Evolutionary conservation across 2,888 invertebrate species (phyloP).

Genomic region (Barypeithes pellucidus): DNA sequence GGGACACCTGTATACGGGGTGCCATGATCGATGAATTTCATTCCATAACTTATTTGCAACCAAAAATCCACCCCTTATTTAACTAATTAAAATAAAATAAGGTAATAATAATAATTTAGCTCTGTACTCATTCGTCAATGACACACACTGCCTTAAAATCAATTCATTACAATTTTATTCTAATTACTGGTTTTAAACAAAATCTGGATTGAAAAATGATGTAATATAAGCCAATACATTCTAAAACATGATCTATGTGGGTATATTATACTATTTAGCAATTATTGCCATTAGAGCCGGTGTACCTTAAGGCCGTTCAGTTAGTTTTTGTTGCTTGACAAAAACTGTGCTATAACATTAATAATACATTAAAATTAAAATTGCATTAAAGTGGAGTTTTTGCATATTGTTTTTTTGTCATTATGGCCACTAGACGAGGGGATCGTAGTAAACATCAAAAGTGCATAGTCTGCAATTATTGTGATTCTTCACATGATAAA

Average conservation of each 20-base stretch:
- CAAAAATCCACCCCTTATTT: too few species aligned
- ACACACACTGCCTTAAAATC: neutral
- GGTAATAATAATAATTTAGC: too few species aligned
- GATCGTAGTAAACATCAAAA: too few species aligned
- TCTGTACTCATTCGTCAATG: neutral
- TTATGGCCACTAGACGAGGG: too few species aligned
- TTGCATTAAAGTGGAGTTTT: neutral
- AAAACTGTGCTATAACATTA: conserved; percentile 10
- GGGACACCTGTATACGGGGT: too few species aligned
- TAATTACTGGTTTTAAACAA: neutral
- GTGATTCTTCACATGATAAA: too few species aligned
- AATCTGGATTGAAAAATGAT: conserved; percentile 18
- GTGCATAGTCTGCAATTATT: too few species aligned
- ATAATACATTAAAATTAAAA: neutral
- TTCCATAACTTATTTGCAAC: too few species aligned
- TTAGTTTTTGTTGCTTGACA: conserved; percentile 10
- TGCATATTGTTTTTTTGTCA: too few species aligned
- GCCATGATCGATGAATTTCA: too few species aligned
- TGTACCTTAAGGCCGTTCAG: conserved; percentile 25
- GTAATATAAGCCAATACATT: conserved; percentile 11
- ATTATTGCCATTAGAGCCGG: conserved; percentile 25
- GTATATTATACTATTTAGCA: conserved; percentile 9
- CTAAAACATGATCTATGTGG: conserved; percentile 22
- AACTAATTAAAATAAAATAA: too few species aligned
- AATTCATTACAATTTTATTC: neutral